phyloP scores from a whole-genome alignment of 2,888 invertebrate species.

The Dicroscelio sp. region DNA sequence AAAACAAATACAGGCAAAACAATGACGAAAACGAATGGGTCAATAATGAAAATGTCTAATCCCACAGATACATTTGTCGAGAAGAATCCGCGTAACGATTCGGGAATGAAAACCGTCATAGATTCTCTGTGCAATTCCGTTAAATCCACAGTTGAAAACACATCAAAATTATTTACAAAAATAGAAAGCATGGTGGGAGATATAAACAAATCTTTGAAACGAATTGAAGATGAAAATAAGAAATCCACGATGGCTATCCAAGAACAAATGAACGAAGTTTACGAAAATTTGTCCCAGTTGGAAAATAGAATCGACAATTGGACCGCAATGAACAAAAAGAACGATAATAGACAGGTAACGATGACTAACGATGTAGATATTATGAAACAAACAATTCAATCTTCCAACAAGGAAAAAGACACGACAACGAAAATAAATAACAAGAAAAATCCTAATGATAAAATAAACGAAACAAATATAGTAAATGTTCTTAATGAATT shows the following conservation, averaged over 20 bases:
- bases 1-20: neutral
- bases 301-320: neutral
- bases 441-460: neutral
- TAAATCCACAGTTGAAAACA: neutral
- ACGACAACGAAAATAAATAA: neutral
- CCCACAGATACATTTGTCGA: neutral
- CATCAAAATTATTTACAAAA: neutral
- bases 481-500: neutral
- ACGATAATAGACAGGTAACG: neutral
- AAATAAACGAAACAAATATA: neutral
- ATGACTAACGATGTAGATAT: neutral
- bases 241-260: neutral
- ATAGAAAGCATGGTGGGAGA: neutral
- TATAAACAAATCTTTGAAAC: neutral
- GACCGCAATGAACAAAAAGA: no score
- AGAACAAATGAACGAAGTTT: neutral
- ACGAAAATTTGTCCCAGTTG: neutral
- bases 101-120: neutral
- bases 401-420: neutral
- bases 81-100: neutral
- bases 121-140: neutral
- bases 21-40: neutral
- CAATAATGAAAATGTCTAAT: neutral
- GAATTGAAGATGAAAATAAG: neutral
- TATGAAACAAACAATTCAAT: neutral